Conservation (phyloP, 2,888 invertebrate species). For the Lycaena phlaeas region DNA sequence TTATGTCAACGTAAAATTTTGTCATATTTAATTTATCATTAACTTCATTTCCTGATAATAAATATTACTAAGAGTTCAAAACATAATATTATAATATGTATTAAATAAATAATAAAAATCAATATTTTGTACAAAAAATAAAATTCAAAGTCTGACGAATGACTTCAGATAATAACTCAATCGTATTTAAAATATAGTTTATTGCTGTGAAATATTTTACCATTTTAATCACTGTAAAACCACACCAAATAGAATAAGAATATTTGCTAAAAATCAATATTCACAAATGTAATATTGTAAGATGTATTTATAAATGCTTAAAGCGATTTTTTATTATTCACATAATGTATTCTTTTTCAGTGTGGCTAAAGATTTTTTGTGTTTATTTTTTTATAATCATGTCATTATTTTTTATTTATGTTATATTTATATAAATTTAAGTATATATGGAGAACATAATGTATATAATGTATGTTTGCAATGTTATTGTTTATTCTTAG, state of each 20-base stretch:
- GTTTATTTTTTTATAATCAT: conserved; percentile 10
- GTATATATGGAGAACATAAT: conserved; percentile 10
- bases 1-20: too few species aligned
- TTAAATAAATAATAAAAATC: too few species aligned
- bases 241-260: conserved; percentile 65
- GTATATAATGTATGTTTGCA: conserved; percentile 42
- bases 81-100: too few species aligned
- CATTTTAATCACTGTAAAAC: conserved; percentile 53
- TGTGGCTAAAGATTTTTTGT: too few species aligned
- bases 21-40: too few species aligned
- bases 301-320: conserved; percentile 1
- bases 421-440: conserved; percentile 16
- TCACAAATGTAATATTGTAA: conserved; percentile 16
- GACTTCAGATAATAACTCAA: conserved; percentile 43
- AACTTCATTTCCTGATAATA: too few species aligned
- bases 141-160: conserved; percentile 60
- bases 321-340: conserved; percentile 9
- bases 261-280: conserved; percentile 29
- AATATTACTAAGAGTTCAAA: too few species aligned
- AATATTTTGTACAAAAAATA: too few species aligned
- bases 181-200: too few species aligned
- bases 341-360: conserved; percentile 16
- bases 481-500: conserved; percentile 43
- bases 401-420: conserved; percentile 7
- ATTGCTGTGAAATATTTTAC: conserved; percentile 36